These are phyloP conservation scores for Dynastes maya DNA, from an alignment of 2,888 invertebrate species.

Conservation along the genomic window DNA sequence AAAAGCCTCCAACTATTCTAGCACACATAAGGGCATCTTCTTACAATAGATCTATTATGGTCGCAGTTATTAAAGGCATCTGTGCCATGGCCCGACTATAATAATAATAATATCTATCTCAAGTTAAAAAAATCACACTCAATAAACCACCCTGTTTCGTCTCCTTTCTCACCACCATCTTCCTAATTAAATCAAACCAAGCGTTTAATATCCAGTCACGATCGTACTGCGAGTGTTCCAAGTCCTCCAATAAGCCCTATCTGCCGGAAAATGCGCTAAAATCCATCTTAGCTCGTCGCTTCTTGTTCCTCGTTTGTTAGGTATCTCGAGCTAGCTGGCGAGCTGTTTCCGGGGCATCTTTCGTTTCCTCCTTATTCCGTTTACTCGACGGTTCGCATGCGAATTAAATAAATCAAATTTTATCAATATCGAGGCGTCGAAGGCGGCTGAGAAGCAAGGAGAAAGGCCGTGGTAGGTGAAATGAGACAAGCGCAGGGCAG, in stretches of 20 bases:
- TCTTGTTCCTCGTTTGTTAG: neutral
- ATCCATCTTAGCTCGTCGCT: neutral
- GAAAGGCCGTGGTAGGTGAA: neutral
- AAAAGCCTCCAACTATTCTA: no score
- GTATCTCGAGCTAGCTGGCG: neutral
- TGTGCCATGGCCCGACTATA: no score
- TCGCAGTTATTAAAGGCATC: no score
- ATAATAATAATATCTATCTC: no score
- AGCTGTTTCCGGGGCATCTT: neutral
- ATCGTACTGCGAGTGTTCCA: neutral
- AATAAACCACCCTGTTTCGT: neutral
- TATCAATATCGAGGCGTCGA: conserved; percentile 43
- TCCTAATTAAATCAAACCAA: conserved; percentile 10
- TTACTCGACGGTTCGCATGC: conserved; percentile 12
- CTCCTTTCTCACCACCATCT: neutral
- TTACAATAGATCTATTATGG: no score
- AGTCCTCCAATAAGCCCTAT: neutral
- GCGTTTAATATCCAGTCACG: conserved; percentile 12
- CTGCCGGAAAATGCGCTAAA: conserved; percentile 24
- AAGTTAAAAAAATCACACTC: no score
- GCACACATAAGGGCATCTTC: no score
- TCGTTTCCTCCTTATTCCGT: neutral
- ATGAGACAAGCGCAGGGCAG: conserved; percentile 21
- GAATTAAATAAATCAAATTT: conserved; percentile 49
- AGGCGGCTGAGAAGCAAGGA: neutral